Percentiles rank a stretch among this genome's conserved stretches.
These are phyloP conservation scores for Anticlea derivata DNA, from an alignment of 2,888 invertebrate genomes.

Conservation along the genomic window DNA sequence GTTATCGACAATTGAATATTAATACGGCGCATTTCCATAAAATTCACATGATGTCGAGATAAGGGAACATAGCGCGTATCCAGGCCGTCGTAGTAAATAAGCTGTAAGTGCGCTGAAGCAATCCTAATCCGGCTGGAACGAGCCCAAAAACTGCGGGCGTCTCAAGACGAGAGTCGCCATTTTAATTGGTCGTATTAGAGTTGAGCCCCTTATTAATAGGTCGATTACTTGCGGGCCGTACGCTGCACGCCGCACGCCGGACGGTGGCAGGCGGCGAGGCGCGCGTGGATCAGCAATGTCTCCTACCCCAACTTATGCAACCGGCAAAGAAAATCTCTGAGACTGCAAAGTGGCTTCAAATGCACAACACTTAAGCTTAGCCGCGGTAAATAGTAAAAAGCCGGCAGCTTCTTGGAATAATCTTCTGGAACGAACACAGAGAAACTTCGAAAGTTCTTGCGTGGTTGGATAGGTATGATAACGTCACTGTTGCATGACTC, in stretches of 20 bases:
- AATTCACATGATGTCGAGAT: slow-evolving; percentile 54
- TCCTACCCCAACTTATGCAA: slow-evolving; percentile 53
- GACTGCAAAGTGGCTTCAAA: slow-evolving; percentile 45
- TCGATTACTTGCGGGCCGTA: slow-evolving; percentile 76
- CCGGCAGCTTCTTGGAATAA: slow-evolving; percentile 33
- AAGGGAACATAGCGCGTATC: slow-evolving; percentile 43
- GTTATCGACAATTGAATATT: slow-evolving; percentile 74
- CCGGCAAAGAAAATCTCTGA: slow-evolving; percentile 56
- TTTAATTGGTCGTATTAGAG: slow-evolving; percentile 81
- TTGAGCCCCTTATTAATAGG: slow-evolving; percentile 81
- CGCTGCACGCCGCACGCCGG: slow-evolving; percentile 40
- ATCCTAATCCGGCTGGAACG: slow-evolving; percentile 75
- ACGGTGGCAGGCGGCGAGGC: slow-evolving; percentile 35
- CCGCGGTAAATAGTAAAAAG: slow-evolving; percentile 45
- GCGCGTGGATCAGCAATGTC: slow-evolving; percentile 41
- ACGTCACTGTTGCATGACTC: slow-evolving; percentile 45
- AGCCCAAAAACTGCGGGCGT: slow-evolving; percentile 80
- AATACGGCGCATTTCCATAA: slow-evolving; percentile 65
- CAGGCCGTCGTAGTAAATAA: slow-evolving; percentile 45
- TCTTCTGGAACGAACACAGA: slow-evolving; percentile 21
- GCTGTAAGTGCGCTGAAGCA: slow-evolving; percentile 59
- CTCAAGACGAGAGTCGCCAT: slow-evolving; percentile 76
- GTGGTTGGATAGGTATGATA: slow-evolving; percentile 27
- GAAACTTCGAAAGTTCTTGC: slow-evolving; percentile 22
- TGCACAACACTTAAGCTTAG: slow-evolving; percentile 44